These are phyloP conservation scores for Drosophila pseudotalamancana DNA, from an alignment of 2,888 invertebrate species.

Conservation along the genomic window DNA sequence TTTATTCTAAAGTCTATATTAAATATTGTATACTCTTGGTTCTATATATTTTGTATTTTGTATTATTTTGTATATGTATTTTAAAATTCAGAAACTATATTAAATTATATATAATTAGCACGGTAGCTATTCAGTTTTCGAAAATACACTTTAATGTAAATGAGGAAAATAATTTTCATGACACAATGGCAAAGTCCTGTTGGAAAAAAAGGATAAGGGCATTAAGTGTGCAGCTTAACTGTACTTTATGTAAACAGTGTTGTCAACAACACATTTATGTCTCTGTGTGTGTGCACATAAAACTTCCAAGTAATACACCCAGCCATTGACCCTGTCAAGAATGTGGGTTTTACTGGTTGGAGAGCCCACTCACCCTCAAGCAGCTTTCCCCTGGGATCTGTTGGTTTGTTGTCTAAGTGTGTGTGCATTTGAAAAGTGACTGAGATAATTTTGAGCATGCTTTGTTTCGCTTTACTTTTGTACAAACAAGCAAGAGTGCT, in stretches of 20 bases:
- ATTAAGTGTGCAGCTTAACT: slow-evolving; percentile 73
- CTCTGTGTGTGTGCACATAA: slow-evolving; percentile 37
- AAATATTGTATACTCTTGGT: too few species aligned
- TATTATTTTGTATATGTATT: too few species aligned
- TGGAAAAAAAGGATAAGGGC: slow-evolving; percentile 53
- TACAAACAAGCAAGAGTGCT: too few species aligned
- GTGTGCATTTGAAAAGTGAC: slow-evolving; percentile 76
- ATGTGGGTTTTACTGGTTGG: slow-evolving; percentile 16
- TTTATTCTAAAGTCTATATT: too few species aligned
- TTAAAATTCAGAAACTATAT: too few species aligned
- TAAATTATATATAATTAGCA: too few species aligned
- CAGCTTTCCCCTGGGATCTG: slow-evolving; percentile 1
- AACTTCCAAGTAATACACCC: slow-evolving; percentile 57
- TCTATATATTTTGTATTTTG: too few species aligned
- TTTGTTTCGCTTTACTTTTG: slow-evolving; percentile 71
- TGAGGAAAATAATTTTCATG: slow-evolving; percentile 63
- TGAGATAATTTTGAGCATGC: slow-evolving; percentile 75
- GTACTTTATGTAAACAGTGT: slow-evolving; percentile 76
- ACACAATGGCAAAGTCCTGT: slow-evolving; percentile 28
- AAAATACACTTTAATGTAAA: slow-evolving; percentile 47
- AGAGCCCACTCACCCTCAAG: background rate
- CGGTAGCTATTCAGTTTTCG: too few species aligned
- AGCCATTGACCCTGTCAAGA: slow-evolving; percentile 65
- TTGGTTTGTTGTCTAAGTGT: slow-evolving; percentile 43
- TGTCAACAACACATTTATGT: slow-evolving; percentile 52